These are phyloP conservation scores for Oryctolagus cuniculus DNA, from an alignment of 2,113 vertebrate genomes.

Conservation along the genomic window mOryCun1.1 NC_091434.1:28128501-28129000, in stretches of 20 bases:
- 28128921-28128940: background rate
- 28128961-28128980: background rate
- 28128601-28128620: background rate
- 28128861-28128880: background rate
- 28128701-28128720: background rate
- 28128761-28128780: background rate
- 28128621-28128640: background rate
- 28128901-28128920: background rate
- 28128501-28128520: background rate
- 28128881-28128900: background rate
- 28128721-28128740: background rate
- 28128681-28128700: background rate
- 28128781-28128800: background rate
- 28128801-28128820: background rate
- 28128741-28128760: background rate
- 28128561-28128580: background rate
- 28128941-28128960: background rate
- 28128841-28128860: conserved; percentile 25
- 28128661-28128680: background rate
- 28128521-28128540: background rate
- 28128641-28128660: background rate
- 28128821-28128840: background rate
- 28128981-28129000: background rate
- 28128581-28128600: background rate
- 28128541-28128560: background rate